Percentiles rank a stretch among this genome's conserved stretches.
Evolutionary conservation across 2,888 invertebrate genomes (phyloP).

Genomic region (Drosophila infuscata): DNA sequence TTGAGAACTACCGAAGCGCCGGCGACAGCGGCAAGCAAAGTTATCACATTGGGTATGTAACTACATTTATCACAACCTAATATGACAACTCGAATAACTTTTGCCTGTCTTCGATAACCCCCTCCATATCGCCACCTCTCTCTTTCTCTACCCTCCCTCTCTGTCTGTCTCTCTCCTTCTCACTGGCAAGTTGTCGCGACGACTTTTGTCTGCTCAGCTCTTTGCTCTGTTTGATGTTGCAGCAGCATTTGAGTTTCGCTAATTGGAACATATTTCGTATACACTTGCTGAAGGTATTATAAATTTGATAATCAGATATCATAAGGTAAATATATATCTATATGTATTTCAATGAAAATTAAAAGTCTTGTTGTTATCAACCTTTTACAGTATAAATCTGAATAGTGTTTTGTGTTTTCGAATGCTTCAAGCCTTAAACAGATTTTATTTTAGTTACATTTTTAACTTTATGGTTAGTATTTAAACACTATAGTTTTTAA

Average conservation of each 20-base stretch:
- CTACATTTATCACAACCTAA: constrained; percentile 83
- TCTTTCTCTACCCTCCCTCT: not conserved
- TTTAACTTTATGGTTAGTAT: no score
- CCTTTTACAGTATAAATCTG: not conserved
- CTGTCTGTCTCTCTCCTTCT: not conserved
- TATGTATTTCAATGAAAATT: not conserved
- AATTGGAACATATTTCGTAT: constrained; percentile 79
- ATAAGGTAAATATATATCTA: not conserved
- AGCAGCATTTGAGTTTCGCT: constrained; percentile 76
- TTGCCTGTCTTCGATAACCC: constrained; percentile 48
- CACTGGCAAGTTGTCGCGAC: not conserved
- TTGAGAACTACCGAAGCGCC: constrained; percentile 46
- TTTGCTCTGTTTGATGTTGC: constrained; percentile 41
- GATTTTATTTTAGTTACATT: not conserved
- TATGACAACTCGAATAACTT: constrained; percentile 82
- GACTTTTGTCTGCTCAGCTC: constrained; percentile 1
- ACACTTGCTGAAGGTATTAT: not conserved
- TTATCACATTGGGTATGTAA: constrained; percentile 82
- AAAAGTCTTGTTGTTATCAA: not conserved
- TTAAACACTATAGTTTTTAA: no score
- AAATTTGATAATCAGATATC: no score
- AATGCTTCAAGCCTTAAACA: not conserved
- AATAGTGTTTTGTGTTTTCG: no score
- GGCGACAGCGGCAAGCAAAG: constrained; percentile 61
- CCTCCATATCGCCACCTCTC: not conserved